Evolutionary conservation across 92 coral and sea anemone genomes (phyloP).

Genomic region (Palythoa caribaeorum): DNA sequence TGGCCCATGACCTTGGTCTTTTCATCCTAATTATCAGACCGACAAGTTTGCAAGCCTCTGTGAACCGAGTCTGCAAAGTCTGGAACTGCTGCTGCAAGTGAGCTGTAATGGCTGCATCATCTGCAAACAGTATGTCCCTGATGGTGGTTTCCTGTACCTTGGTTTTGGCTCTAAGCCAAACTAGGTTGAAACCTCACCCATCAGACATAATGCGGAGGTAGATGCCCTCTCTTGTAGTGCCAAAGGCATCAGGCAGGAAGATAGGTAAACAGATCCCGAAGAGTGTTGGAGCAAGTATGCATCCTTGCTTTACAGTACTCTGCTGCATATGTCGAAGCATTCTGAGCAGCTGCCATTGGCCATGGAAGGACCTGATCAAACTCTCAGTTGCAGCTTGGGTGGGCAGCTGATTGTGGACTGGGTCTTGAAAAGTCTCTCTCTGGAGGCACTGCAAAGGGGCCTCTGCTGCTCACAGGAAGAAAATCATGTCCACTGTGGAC

Average conservation of each 20-base stretch:
- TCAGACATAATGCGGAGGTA: no score
- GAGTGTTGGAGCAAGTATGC: background rate
- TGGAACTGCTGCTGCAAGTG: constrained; percentile 27
- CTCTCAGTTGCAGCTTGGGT: background rate
- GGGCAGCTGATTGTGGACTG: background rate
- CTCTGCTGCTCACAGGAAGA: constrained; percentile 16
- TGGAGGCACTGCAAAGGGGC: no score
- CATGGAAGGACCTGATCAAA: background rate
- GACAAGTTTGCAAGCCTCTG: background rate
- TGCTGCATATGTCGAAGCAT: no score
- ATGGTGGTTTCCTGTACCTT: no score
- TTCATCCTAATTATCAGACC: background rate
- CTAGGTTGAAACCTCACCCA: no score
- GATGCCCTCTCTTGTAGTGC: no score
- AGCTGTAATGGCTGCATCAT: background rate
- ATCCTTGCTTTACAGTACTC: no score
- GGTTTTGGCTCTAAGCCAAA: no score
- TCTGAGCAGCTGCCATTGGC: no score
- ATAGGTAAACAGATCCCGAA: no score
- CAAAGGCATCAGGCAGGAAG: no score
- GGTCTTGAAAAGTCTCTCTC: constrained; percentile 10
- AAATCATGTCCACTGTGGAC: constrained; percentile 31
- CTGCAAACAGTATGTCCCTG: background rate
- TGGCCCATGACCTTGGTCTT: background rate
- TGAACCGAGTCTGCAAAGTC: constrained; percentile 5